Base-by-base conservation (phyloP, 2,113 vertebrate genomes). In the Sterrhoptilus dennistouni region DNA sequence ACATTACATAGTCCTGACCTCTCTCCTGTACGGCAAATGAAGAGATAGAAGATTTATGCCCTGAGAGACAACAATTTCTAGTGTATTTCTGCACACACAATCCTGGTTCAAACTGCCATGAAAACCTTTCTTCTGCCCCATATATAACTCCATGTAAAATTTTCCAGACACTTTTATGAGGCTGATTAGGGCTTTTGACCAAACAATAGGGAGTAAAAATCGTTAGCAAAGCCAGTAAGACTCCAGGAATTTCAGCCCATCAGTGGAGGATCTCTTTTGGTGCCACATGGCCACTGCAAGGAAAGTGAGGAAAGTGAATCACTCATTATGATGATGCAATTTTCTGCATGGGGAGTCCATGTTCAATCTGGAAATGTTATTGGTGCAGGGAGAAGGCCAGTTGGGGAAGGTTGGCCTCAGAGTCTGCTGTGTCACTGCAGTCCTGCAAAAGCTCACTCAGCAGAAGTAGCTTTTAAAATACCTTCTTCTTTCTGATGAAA, bases 401-500 rank as follows among this genome's bases (percentile, higher is more conserved):
- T 7, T 90, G 59, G 50, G 28, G 79, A 90, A 77, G 50, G 75
- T 77, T 6, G 3, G 4, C 49, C n/a, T 69, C 0, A 0, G 61
- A 56, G 44, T 12, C 24, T 61, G 29, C 70, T 60, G 2, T 5
- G 18, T 54, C 6, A 4, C 42, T 3, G 17, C 45, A 19, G 70
- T 17, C 64, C 93, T 96, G 91, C 57, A 80, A 86, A 92, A 42
- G 33, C 57, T 96, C 93, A 91, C 57, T 96, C 94, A 93, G 53
- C 15, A 0, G 63, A 91, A n/a, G 52, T 52, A 57, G 91, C 68
- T 86, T 95, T 92, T 61, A 77, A 91, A 83, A 90, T 74, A n/a
- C 56, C 69, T 88, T 90, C 74, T 76, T 20, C 59, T 83, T 92
- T 52, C 44, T 27, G 71, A 35, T 81, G 91, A 93, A 80, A 92